These are phyloP conservation scores for Hypena proboscidalis DNA, from an alignment of 2,888 invertebrate genomes.

Conservation along the genomic window DNA sequence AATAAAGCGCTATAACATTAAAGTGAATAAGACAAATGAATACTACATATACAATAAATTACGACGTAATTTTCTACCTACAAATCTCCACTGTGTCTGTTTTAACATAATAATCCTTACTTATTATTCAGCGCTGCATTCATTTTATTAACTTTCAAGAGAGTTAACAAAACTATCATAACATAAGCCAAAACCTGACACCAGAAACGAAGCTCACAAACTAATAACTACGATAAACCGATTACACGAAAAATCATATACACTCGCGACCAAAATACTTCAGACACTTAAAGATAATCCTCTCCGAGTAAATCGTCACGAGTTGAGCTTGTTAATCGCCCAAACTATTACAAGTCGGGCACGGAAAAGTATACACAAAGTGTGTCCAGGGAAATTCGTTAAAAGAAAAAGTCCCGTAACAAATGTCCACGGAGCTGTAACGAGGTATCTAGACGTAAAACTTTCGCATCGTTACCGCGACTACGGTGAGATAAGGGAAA, in stretches of 20 bases:
- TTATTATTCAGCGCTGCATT: too few relatives aligned
- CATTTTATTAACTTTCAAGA: too few relatives aligned
- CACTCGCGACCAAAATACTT: conserved; percentile 38
- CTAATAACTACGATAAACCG: conserved; percentile 20
- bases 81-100: too few relatives aligned
- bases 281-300: conserved; percentile 39
- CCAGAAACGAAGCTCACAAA: conserved; percentile 13
- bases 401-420: conserved; percentile 61
- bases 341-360: conserved; percentile 41
- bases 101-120: too few relatives aligned
- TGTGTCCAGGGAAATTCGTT: conserved; percentile 59
- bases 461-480: conserved; percentile 72
- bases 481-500: conserved; percentile 65
- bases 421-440: conserved; percentile 62
- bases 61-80: too few relatives aligned
- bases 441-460: conserved; percentile 61
- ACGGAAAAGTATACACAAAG: conserved; percentile 44
- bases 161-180: too few relatives aligned
- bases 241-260: conserved; percentile 41
- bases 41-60: too few relatives aligned
- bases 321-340: conserved; percentile 41
- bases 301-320: conserved; percentile 33
- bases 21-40: too few relatives aligned
- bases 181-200: not conserved
- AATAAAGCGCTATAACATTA: too few relatives aligned